These are phyloP conservation scores for Gallirallus australis DNA, from an alignment of 2,797 vertebrate species.

Conservation along the genomic window DNA sequence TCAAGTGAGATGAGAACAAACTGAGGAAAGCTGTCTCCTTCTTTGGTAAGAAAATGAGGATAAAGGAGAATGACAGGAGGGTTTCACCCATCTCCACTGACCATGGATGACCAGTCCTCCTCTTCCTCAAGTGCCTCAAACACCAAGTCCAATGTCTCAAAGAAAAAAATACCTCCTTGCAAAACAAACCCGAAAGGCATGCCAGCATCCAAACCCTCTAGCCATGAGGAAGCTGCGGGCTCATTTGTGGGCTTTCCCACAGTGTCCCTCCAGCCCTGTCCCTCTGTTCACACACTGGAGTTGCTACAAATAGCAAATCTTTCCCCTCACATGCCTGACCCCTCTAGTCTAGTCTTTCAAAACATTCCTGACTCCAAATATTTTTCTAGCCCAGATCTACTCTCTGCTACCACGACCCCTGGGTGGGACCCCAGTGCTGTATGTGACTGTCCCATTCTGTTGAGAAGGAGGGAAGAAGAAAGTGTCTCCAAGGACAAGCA, in stretches of 20 bases:
- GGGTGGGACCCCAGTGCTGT: neutral
- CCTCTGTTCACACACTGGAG: slow-evolving; percentile 5
- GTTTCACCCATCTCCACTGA: neutral
- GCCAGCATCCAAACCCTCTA: neutral
- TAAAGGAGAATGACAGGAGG: neutral
- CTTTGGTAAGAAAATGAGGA: neutral
- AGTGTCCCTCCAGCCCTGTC: neutral
- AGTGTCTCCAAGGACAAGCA: neutral
- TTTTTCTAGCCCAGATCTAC: slow-evolving; percentile 8
- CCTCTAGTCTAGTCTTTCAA: slow-evolving; percentile 3
- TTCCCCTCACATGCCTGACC: slow-evolving; percentile 2
- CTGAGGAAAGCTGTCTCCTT: neutral
- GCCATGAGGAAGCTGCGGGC: neutral
- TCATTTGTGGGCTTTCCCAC: slow-evolving; percentile 33
- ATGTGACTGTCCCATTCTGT: neutral
- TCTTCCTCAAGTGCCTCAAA: neutral
- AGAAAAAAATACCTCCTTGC: neutral
- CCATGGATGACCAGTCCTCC: neutral
- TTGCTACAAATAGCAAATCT: slow-evolving; percentile 44
- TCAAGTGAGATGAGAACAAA: neutral
- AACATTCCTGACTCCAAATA: slow-evolving; percentile 48
- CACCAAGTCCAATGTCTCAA: neutral
- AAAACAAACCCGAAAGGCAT: neutral
- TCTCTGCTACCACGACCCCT: neutral
- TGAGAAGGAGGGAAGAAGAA: neutral